These are phyloP conservation scores for Mus musculus DNA, from an alignment of 2,113 vertebrate genomes.

Conservation along the genomic window GRCm39 chr2:60465001-60465500, in stretches of 20 bases:
- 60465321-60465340: background rate
- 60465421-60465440: background rate
- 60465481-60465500: background rate
- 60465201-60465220: constrained; percentile 1
- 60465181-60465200: background rate
- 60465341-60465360: background rate
- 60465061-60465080: background rate
- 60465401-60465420: background rate
- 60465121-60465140: background rate
- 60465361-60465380: background rate
- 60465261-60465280: background rate
- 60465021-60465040: constrained; percentile 47
- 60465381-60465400: background rate
- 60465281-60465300: background rate
- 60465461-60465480: background rate
- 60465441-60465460: background rate
- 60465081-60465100: background rate
- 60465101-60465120: background rate
- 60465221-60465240: constrained; percentile 20
- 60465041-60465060: constrained; percentile 28
- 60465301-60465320: background rate
- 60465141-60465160: background rate
- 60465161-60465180: background rate
- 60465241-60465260: background rate
- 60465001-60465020: constrained; percentile 94